Evolutionary conservation across 2,113 vertebrate genomes (phyloP).

Genomic region (Ptychochromis oligacanthus): DNA sequence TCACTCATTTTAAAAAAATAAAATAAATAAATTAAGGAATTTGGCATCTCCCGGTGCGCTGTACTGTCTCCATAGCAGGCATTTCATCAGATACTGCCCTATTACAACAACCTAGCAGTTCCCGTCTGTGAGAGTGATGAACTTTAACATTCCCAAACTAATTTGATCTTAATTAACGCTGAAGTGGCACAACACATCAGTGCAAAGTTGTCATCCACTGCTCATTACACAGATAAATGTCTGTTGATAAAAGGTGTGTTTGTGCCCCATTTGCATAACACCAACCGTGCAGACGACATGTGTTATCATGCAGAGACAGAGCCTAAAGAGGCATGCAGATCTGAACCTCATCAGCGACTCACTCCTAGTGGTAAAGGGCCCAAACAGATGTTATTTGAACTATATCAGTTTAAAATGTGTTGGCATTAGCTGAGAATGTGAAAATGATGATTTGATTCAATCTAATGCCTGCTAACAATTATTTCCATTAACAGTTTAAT

Average conservation of each 20-base stretch:
- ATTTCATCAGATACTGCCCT: slow-evolving; percentile 19
- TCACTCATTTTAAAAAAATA: neutral
- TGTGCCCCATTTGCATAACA: neutral
- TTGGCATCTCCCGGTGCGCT: slow-evolving; percentile 14
- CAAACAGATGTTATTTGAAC: neutral
- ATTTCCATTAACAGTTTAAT: neutral
- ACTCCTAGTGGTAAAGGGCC: neutral
- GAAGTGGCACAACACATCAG: neutral
- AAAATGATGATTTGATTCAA: neutral
- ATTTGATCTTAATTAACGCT: slow-evolving; percentile 53
- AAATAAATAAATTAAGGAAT: slow-evolving; percentile 3
- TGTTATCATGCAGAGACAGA: slow-evolving; percentile 11
- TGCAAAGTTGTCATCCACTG: slow-evolving; percentile 14
- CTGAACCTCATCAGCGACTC: neutral
- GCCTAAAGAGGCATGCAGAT: neutral
- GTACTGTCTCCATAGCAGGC: neutral
- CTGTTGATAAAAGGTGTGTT: slow-evolving; percentile 14
- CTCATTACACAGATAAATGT: slow-evolving; percentile 43
- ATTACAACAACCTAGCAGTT: slow-evolving; percentile 12
- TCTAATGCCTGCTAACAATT: neutral
- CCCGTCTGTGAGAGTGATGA: slow-evolving; percentile 29
- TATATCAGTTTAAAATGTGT: neutral
- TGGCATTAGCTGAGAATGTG: neutral
- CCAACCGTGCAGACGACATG: slow-evolving; percentile 14
- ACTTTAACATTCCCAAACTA: slow-evolving; percentile 50